Evolutionary conservation across 2,888 invertebrate genomes (phyloP).

Genomic region (Tetramorium bicarinatum): DNA sequence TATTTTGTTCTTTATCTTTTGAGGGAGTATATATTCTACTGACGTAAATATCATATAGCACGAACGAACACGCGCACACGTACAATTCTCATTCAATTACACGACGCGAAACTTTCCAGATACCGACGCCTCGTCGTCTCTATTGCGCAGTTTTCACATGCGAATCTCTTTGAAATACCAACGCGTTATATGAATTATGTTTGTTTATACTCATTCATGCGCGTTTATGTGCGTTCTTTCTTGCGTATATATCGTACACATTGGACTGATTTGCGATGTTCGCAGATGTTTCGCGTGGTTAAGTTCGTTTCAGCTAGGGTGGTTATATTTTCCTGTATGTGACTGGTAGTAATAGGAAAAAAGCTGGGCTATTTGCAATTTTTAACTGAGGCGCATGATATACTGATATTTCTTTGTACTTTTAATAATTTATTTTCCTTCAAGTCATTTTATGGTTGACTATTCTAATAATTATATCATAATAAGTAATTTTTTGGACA

Average conservation of each 20-base stretch:
- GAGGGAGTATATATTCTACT: neutral
- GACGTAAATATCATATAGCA: neutral
- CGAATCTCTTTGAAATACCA: slow-evolving; percentile 37
- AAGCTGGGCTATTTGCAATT: neutral
- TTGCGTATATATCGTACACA: neutral
- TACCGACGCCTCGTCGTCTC: neutral
- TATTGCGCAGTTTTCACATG: slow-evolving; percentile 21
- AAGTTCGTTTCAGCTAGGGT: neutral
- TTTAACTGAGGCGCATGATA: neutral
- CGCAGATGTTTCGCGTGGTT: slow-evolving; percentile 21
- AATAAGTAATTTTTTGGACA: neutral
- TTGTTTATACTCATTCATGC: slow-evolving; percentile 47
- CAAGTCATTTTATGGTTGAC: neutral
- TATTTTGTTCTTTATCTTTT: neutral
- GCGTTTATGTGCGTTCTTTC: slow-evolving; percentile 5
- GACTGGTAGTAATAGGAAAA: neutral
- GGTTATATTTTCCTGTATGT: neutral
- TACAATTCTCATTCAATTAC: slow-evolving; percentile 11
- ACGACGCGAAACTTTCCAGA: slow-evolving; percentile 2
- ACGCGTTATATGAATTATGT: slow-evolving; percentile 25
- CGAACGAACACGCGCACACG: neutral
- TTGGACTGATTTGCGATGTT: slow-evolving; percentile 9
- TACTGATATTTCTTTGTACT: neutral
- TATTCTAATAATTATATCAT: no score
- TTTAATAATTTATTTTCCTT: neutral